Percentiles rank a stretch among this genome's conserved stretches.
These are phyloP conservation scores for Alloscopus bannaensis DNA, from an alignment of 2,888 invertebrate species.

Conservation along the genomic window DNA sequence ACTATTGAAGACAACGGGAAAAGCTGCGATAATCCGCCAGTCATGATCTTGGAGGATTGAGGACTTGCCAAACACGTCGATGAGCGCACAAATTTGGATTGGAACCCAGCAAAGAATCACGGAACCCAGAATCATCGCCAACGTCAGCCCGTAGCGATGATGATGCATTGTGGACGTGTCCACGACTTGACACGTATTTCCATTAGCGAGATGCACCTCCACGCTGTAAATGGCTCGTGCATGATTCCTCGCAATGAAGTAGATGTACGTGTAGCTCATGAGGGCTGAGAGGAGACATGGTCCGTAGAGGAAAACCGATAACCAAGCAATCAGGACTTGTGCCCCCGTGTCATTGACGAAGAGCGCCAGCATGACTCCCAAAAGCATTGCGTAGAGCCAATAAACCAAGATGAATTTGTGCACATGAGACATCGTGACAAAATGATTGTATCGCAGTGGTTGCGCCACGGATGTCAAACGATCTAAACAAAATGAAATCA, in stretches of 20 bases:
- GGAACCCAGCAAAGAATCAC: constrained; percentile 81
- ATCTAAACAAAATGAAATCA: too few species aligned
- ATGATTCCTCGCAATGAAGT: constrained; percentile 80
- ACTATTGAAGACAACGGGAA: constrained; percentile 80
- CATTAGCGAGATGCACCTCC: constrained; percentile 75
- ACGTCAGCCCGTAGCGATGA: constrained; percentile 80
- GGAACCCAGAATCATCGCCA: constrained; percentile 81
- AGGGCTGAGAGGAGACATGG: constrained; percentile 80
- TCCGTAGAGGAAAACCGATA: constrained; percentile 78
- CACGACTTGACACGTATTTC: constrained; percentile 65
- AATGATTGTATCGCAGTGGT: constrained; percentile 81
- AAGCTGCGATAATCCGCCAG: constrained; percentile 79
- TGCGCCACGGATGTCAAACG: constrained; percentile 80
- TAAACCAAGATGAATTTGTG: constrained; percentile 79
- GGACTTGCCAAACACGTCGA: constrained; percentile 72
- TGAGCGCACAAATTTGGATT: constrained; percentile 77
- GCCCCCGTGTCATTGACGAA: constrained; percentile 63
- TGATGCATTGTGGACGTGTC: constrained; percentile 72
- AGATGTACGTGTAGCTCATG: constrained; percentile 81
- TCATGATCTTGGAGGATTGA: constrained; percentile 77
- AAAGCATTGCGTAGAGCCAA: constrained; percentile 79
- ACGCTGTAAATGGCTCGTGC: constrained; percentile 81
- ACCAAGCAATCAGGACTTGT: constrained; percentile 68
- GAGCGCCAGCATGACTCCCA: constrained; percentile 75
- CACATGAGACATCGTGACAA: constrained; percentile 80